Evolutionary conservation across 2,888 invertebrate species (phyloP).

Genomic region (Lepidochrysops patricia): DNA sequence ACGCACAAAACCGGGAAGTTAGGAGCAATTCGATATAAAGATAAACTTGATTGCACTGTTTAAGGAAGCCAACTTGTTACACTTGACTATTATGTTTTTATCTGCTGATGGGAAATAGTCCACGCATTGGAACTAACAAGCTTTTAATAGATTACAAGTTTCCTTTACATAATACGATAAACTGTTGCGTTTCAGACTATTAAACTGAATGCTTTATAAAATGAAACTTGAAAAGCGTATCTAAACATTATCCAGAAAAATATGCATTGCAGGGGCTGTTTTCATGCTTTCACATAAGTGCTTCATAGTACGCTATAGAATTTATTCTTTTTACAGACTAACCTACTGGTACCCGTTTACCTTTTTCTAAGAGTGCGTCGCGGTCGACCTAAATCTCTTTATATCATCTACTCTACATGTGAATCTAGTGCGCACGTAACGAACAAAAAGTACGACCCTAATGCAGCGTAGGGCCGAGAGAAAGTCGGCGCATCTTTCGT

Average conservation of each 20-base stretch:
- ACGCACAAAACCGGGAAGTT: conserved; percentile 48
- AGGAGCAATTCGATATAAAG: conserved; percentile 59
- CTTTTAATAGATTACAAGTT: neutral
- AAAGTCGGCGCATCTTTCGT: conserved; percentile 58
- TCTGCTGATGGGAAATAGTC: conserved; percentile 14
- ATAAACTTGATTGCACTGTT: conserved; percentile 55
- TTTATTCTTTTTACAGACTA: neutral
- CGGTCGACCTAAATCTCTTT: conserved; percentile 1
- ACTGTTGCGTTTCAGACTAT: neutral
- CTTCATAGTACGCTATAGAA: neutral
- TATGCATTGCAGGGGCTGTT: neutral
- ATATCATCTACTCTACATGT: neutral
- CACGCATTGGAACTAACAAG: neutral
- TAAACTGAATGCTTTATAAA: neutral
- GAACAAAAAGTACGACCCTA: conserved; percentile 36
- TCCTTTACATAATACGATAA: neutral
- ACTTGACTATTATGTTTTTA: conserved; percentile 23
- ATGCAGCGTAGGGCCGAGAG: conserved; percentile 56
- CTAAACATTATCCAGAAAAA: neutral
- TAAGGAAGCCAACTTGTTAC: conserved; percentile 49
- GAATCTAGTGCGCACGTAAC: conserved; percentile 9
- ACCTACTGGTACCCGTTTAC: neutral
- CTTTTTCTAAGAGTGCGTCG: neutral
- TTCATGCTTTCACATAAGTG: neutral
- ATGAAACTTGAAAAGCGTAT: neutral